Evolutionary conservation across 2,113 vertebrate genomes (phyloP).

Genomic region (Leucosticte australis): DNA sequence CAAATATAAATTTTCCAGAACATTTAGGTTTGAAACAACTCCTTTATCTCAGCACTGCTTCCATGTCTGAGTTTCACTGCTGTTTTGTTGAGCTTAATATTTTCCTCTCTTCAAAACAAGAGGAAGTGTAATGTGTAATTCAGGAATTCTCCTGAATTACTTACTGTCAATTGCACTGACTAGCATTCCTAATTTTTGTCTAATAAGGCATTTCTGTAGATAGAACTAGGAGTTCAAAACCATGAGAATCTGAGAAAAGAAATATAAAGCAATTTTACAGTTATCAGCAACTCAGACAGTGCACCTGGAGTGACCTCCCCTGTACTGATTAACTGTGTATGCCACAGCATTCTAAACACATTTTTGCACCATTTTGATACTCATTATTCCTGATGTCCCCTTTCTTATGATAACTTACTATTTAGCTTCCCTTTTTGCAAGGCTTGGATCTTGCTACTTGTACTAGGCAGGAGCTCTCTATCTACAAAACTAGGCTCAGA

Average conservation of each 20-base stretch:
- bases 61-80: background rate
- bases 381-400: rapidly evolving
- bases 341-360: background rate
- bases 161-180: background rate
- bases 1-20: background rate
- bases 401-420: background rate
- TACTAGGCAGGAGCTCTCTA: background rate
- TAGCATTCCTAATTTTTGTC: background rate
- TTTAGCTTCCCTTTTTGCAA: background rate
- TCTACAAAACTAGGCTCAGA: background rate
- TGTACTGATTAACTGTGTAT: background rate
- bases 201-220: background rate
- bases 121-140: background rate
- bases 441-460: background rate
- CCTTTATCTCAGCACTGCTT: background rate
- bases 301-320: background rate
- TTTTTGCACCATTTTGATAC: background rate
- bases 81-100: background rate
- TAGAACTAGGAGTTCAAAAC: background rate
- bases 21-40: background rate
- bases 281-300: background rate
- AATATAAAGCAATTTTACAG: background rate
- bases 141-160: background rate
- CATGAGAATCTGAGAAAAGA: background rate
- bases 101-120: background rate